phyloP scores from a whole-genome alignment of 2,113 vertebrate species.

The Myodes glareolus region DNA sequence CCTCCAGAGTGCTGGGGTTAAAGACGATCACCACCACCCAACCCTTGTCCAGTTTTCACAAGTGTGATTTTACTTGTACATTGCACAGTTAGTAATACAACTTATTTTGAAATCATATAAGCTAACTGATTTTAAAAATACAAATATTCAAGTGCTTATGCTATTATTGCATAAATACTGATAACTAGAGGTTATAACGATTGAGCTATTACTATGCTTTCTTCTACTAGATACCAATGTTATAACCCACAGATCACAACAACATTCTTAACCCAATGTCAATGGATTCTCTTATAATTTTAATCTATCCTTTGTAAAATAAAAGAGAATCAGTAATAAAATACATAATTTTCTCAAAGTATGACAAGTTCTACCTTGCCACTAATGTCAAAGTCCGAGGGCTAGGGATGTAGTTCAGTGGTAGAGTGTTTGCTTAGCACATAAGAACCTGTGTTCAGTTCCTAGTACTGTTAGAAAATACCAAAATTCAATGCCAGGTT shows the following conservation, averaged over 20 bases:
- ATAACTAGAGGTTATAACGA: background rate
- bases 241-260: constrained; percentile 3
- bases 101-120: constrained; percentile 13
- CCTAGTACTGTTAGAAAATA: background rate
- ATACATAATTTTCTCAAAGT: constrained; percentile 15
- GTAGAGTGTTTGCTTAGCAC: background rate
- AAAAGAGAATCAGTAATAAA: constrained; percentile 29
- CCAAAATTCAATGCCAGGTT: constrained; percentile 44
- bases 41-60: constrained; percentile 14
- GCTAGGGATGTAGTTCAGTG: background rate
- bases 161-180: background rate
- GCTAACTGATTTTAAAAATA: constrained; percentile 26
- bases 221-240: background rate
- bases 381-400: constrained; percentile 34
- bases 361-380: constrained; percentile 31
- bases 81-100: constrained; percentile 13
- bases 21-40: no score
- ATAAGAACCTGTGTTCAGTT: background rate
- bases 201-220: constrained; percentile 33
- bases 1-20: no score
- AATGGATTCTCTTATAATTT: constrained; percentile 35
- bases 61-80: constrained; percentile 47
- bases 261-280: background rate
- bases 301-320: constrained; percentile 59
- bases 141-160: constrained; percentile 23